phyloP scores from a whole-genome alignment of 2,113 vertebrate species.

The Myiopsitta monachus region DNA sequence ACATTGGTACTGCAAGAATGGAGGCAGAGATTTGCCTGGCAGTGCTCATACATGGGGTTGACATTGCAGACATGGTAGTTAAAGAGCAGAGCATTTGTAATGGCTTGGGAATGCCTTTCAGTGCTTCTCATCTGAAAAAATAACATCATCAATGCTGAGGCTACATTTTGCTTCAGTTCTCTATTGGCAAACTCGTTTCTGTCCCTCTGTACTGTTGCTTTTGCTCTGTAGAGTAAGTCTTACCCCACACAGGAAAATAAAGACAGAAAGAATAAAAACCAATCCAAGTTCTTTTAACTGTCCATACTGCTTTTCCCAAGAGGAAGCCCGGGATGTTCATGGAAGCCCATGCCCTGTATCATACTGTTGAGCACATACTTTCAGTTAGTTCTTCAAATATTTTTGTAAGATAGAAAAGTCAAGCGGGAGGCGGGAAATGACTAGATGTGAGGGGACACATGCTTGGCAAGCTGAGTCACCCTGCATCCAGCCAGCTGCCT shows the following conservation, averaged over 20 bases:
- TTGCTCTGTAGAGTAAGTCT: background rate
- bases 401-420: constrained; percentile 15
- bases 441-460: background rate
- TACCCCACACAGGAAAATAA: background rate
- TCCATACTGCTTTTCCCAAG: background rate
- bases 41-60: background rate
- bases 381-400: background rate
- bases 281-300: background rate
- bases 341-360: background rate
- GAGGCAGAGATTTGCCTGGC: background rate
- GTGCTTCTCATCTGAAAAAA: background rate
- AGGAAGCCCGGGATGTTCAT: background rate
- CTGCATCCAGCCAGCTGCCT: constrained; percentile 1
- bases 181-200: background rate
- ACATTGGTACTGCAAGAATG: background rate
- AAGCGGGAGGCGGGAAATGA: background rate
- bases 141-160: background rate
- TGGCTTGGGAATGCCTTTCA: background rate
- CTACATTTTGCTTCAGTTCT: background rate
- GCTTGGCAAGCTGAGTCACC: background rate
- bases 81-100: background rate
- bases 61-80: background rate
- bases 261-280: background rate
- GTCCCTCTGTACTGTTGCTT: background rate
- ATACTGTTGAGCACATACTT: background rate